These are phyloP conservation scores for Caenorhabditis panamensis DNA, from an alignment of 2,888 invertebrate species.

Conservation along the genomic window DNA sequence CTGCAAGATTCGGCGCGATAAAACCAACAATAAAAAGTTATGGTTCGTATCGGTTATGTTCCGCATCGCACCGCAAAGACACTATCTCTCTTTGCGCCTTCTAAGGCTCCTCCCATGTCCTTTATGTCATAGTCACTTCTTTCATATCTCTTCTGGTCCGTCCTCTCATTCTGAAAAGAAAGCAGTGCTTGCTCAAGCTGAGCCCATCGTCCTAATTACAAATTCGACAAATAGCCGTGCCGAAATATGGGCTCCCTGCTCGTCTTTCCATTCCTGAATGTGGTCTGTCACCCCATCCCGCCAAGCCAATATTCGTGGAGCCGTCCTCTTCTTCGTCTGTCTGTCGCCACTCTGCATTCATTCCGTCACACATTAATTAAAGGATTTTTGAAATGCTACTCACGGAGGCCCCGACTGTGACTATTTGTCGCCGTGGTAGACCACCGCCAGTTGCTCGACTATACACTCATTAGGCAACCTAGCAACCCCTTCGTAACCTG, in stretches of 20 bases:
- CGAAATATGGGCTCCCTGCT: constrained; percentile 12
- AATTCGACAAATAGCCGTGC: constrained; percentile 49
- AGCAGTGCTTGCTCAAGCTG: constrained; percentile 45
- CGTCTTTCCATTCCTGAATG: constrained; percentile 30
- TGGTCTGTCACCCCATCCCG: constrained; percentile 36
- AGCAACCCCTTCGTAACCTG: constrained; percentile 4
- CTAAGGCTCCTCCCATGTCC: constrained; percentile 4
- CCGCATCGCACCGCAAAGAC: not conserved
- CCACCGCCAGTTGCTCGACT: not conserved
- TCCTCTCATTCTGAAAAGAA: constrained; percentile 31
- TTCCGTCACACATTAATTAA: constrained; percentile 62
- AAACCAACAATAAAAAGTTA: constrained; percentile 35
- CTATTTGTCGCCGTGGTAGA: constrained; percentile 24
- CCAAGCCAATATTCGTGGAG: constrained; percentile 38
- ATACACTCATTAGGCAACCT: constrained; percentile 12
- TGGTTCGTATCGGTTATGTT: constrained; percentile 21
- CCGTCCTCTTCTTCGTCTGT: constrained; percentile 8
- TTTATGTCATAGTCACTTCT: constrained; percentile 18
- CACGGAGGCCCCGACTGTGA: constrained; percentile 25
- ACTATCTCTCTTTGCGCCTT: not conserved
- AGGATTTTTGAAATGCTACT: constrained; percentile 58
- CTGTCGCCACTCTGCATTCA: constrained; percentile 22
- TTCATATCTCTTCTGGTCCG: constrained; percentile 22
- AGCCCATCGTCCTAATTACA: constrained; percentile 59
- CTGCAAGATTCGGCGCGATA: constrained; percentile 10